These are phyloP conservation scores for Haemorhous mexicanus DNA, from an alignment of 2,113 vertebrate species.

Conservation along the genomic window DNA sequence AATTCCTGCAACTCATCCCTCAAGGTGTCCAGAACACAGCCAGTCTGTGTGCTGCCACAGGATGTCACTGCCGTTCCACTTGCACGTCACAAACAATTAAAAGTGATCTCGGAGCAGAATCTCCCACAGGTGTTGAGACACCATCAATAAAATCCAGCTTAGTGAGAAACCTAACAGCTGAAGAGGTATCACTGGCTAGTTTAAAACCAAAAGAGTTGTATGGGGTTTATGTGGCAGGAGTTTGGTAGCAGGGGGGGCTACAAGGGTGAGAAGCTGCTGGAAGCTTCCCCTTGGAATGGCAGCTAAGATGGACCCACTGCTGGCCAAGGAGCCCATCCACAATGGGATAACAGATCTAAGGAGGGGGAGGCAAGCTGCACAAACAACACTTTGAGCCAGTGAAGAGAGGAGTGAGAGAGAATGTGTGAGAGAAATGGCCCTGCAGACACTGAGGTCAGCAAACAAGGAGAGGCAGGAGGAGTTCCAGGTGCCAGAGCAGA, in stretches of 20 bases:
- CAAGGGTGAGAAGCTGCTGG: neutral
- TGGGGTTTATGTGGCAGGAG: neutral
- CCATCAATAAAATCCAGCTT: neutral
- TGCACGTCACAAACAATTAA: neutral
- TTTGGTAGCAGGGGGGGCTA: neutral
- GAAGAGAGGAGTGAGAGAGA: neutral
- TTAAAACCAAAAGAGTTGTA: neutral
- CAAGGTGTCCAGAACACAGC: neutral
- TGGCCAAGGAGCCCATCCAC: neutral
- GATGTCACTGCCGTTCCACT: neutral
- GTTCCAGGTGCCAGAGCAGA: neutral
- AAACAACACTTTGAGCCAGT: neutral
- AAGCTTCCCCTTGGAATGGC: neutral
- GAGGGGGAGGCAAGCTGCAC: neutral
- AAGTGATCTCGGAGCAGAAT: rapidly evolving
- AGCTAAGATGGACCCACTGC: neutral
- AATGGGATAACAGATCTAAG: neutral
- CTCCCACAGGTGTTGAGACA: neutral
- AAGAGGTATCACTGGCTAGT: neutral
- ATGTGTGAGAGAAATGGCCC: neutral
- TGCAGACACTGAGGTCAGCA: rapidly evolving
- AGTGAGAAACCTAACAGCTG: neutral
- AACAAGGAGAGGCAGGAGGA: neutral
- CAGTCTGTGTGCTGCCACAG: neutral
- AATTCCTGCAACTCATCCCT: neutral